A percentile compares a stretch with the other conserved stretches of the same genome.
Evolutionary conservation across 2,113 vertebrate species (phyloP).

Genomic region (Otus sunia): DNA sequence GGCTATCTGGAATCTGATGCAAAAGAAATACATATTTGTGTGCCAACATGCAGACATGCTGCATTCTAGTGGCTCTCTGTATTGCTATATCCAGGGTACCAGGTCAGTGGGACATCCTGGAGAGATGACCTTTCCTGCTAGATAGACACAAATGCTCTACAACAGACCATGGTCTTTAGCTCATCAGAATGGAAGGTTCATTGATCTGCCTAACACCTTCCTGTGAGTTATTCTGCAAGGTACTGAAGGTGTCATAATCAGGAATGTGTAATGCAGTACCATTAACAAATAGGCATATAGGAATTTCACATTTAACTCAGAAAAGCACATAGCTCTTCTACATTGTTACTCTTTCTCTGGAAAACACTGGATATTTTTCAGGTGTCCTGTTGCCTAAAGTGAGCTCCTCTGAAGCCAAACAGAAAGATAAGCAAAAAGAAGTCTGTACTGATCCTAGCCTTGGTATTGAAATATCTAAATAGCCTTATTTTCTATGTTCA

Average conservation of each 20-base stretch:
- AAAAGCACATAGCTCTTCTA: not conserved
- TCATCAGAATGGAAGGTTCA: not conserved
- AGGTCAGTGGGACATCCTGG: not conserved
- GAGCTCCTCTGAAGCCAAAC: not conserved
- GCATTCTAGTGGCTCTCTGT: not conserved
- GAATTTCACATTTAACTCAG: not conserved
- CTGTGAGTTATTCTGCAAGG: not conserved
- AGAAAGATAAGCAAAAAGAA: not conserved
- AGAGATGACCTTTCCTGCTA: not conserved
- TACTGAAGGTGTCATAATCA: not conserved
- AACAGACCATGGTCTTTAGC: not conserved
- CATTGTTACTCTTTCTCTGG: rapidly evolving
- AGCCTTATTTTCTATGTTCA: not conserved
- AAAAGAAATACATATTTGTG: not conserved
- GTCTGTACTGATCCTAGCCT: not conserved
- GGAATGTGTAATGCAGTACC: not conserved
- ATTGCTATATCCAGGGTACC: not conserved
- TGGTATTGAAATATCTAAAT: not conserved
- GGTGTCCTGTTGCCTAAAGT: not conserved
- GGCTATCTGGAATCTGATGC: not conserved
- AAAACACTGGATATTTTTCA: not conserved
- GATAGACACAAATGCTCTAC: not conserved
- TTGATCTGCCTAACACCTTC: rapidly evolving
- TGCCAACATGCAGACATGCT: rapidly evolving
- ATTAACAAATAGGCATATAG: not conserved